Conservation (phyloP, 2,888 invertebrate genomes). For the Athetis lepigone region DNA sequence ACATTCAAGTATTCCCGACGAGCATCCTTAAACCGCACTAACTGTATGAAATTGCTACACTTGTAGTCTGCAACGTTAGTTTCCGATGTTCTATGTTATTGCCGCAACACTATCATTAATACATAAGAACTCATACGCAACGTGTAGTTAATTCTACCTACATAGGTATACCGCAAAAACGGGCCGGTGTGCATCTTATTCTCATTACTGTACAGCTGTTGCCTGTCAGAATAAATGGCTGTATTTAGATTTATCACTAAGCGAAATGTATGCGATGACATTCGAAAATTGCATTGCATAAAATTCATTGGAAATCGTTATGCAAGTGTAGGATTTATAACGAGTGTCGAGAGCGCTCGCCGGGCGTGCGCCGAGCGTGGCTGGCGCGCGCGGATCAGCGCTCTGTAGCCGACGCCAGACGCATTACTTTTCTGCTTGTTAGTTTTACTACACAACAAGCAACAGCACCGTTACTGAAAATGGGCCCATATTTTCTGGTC, state of each 20-base stretch:
- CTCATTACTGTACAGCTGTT: conserved; percentile 64
- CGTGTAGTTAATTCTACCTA: conserved; percentile 64
- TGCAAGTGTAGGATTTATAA: conserved; percentile 72
- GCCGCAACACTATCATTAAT: conserved; percentile 74
- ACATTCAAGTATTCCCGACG: conserved; percentile 72
- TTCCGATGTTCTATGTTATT: conserved; percentile 66
- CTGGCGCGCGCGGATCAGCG: conserved; percentile 26
- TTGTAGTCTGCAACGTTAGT: conserved; percentile 67
- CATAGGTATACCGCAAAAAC: conserved; percentile 67
- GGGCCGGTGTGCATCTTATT: conserved; percentile 56
- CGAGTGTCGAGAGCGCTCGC: conserved; percentile 44
- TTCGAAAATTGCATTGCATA: conserved; percentile 61
- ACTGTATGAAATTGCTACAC: conserved; percentile 78
- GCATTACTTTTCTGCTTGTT: conserved; percentile 66
- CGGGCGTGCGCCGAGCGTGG: neutral
- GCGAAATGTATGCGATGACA: conserved; percentile 61
- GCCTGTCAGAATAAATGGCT: conserved; percentile 60
- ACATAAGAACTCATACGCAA: conserved; percentile 69
- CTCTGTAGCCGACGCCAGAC: conserved; percentile 49
- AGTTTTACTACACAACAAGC: conserved; percentile 50
- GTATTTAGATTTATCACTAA: conserved; percentile 60
- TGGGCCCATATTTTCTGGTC: conserved; percentile 47
- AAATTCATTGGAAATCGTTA: conserved; percentile 68
- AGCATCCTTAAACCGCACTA: conserved; percentile 79
- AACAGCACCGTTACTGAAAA: conserved; percentile 62